These are phyloP conservation scores for Sapajus apella DNA, from an alignment of 2,113 vertebrate species.

Conservation along the genomic window DNA sequence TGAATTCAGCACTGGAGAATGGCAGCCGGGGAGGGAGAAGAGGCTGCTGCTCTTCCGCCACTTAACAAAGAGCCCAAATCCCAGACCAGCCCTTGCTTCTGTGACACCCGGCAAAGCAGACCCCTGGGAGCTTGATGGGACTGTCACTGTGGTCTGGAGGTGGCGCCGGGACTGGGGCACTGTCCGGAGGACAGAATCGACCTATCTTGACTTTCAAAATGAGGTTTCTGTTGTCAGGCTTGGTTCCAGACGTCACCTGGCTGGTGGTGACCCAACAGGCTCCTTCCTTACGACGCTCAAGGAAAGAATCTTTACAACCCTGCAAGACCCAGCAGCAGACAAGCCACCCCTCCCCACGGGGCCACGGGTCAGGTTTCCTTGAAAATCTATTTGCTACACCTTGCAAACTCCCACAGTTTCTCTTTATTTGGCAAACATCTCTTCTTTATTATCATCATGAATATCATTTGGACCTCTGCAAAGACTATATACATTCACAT, in stretches of 20 bases:
- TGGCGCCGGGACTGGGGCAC: background rate
- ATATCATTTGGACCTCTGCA: slow-evolving; percentile 90
- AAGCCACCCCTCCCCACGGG: background rate
- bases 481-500: slow-evolving; percentile 99
- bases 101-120: background rate
- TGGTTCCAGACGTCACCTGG: background rate
- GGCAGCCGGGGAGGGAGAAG: background rate
- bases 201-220: background rate
- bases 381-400: slow-evolving; percentile 54
- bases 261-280: background rate
- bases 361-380: background rate
- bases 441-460: slow-evolving; percentile 62
- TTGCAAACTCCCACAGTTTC: slow-evolving; percentile 57
- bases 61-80: background rate
- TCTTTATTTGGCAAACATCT: slow-evolving; percentile 95
- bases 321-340: background rate
- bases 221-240: background rate
- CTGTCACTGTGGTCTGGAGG: background rate
- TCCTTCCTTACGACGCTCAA: slow-evolving; percentile 60
- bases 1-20: background rate
- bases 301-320: slow-evolving; percentile 56
- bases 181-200: background rate
- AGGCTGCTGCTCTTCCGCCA: fast-evolving
- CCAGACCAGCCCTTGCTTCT: background rate
- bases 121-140: background rate